phyloP scores from a whole-genome alignment of 2,113 vertebrate genomes.

The Ctenodactylus gundi region DNA sequence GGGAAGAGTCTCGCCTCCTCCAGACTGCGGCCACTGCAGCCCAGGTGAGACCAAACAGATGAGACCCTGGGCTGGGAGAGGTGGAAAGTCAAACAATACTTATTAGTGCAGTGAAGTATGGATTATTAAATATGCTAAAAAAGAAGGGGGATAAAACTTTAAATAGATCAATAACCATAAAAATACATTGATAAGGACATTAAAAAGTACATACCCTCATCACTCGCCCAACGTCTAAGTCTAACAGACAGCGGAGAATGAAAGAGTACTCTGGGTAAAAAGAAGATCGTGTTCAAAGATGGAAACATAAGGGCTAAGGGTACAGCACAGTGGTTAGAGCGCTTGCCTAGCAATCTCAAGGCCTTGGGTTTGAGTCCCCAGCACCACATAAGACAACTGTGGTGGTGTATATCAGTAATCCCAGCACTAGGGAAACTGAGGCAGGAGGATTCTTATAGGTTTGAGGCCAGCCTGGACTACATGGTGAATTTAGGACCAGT shows the following conservation, averaged over 20 bases:
- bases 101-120: neutral
- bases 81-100: neutral
- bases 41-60: conserved; percentile 85
- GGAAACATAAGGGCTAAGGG: too few relatives aligned
- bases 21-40: conserved; percentile 94
- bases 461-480: too few relatives aligned
- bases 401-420: too few relatives aligned
- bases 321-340: too few relatives aligned
- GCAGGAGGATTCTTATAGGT: too few relatives aligned
- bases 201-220: neutral
- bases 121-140: neutral
- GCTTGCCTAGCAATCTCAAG: too few relatives aligned
- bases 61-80: neutral
- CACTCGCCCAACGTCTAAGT: neutral
- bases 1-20: conserved; percentile 95
- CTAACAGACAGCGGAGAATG: neutral
- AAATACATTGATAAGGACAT: neutral
- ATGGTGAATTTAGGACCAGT: too few relatives aligned
- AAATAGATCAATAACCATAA: neutral
- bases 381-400: too few relatives aligned
- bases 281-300: neutral
- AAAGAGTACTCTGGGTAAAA: neutral
- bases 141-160: neutral
- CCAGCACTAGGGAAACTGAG: too few relatives aligned
- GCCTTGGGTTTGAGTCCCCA: too few relatives aligned